phyloP scores from a whole-genome alignment of 2,113 vertebrate species.

The Anser brachyrhynchus region DNA sequence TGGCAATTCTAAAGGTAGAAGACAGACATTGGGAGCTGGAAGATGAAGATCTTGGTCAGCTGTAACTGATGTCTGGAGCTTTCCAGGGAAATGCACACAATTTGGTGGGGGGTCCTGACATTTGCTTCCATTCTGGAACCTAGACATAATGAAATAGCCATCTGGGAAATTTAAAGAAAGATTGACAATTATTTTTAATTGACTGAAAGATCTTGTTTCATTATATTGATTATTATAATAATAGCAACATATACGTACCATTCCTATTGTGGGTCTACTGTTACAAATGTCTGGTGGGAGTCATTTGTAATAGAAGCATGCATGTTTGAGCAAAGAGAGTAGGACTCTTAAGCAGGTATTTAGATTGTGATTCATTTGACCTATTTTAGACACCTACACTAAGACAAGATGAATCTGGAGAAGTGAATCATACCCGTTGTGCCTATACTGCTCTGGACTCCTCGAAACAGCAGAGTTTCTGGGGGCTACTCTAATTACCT shows the following conservation, averaged over 20 bases:
- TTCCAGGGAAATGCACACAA: not conserved
- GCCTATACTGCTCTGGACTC: not conserved
- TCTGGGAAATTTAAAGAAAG: not conserved
- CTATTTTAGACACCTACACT: conserved; percentile 64
- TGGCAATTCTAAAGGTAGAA: not conserved
- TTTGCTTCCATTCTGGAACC: not conserved
- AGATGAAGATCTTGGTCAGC: not conserved
- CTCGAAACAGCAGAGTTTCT: conserved; percentile 11
- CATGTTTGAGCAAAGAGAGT: not conserved
- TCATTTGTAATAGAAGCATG: fast-evolving
- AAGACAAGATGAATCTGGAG: conserved; percentile 23
- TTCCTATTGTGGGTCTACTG: not conserved
- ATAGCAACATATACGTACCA: not conserved
- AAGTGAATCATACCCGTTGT: not conserved
- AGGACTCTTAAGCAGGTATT: not conserved
- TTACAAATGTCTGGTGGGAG: not conserved
- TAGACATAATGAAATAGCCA: not conserved
- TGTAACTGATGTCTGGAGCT: not conserved
- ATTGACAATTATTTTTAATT: not conserved
- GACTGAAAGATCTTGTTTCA: not conserved
- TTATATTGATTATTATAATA: not conserved
- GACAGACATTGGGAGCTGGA: not conserved
- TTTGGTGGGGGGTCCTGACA: not conserved
- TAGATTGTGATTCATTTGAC: conserved; percentile 59
- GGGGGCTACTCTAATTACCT: not conserved